Evolutionary conservation across 2,113 vertebrate genomes (phyloP).

Genomic region (Anhinga rufa): DNA sequence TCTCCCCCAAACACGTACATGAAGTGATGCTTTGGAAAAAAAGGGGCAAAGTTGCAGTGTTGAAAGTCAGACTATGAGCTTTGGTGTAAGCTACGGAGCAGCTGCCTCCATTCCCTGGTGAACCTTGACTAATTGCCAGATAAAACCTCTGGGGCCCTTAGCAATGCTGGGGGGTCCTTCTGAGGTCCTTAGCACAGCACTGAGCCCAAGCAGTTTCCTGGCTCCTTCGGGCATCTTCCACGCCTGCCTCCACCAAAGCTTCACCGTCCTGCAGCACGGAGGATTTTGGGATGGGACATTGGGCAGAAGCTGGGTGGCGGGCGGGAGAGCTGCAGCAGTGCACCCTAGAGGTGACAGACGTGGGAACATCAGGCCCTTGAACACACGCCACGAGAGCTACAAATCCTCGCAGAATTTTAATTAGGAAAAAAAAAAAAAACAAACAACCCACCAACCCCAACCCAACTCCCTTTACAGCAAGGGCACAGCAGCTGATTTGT

Average conservation of each 20-base stretch:
- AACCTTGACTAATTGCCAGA: background rate
- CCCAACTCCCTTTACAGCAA: background rate
- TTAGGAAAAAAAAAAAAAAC: background rate
- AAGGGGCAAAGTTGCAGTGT: background rate
- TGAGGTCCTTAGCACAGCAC: background rate
- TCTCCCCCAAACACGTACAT: background rate
- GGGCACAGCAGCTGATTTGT: conserved; percentile 54
- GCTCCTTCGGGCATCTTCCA: background rate
- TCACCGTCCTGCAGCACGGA: background rate
- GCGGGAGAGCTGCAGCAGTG: conserved; percentile 29
- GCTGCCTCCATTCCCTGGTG: background rate
- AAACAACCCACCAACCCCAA: background rate
- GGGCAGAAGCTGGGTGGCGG: background rate
- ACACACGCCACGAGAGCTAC: background rate
- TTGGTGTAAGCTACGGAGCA: background rate
- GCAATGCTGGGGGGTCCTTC: background rate
- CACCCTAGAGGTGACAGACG: conserved; percentile 35
- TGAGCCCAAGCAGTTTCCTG: background rate
- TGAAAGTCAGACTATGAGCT: background rate
- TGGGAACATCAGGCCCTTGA: background rate
- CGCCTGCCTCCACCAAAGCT: background rate
- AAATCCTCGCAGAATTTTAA: conserved; percentile 46
- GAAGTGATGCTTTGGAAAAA: background rate
- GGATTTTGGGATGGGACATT: background rate
- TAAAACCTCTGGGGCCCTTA: background rate